Conservation (phyloP, 2,797 vertebrate species). For the Scleropages formosus region DNA sequence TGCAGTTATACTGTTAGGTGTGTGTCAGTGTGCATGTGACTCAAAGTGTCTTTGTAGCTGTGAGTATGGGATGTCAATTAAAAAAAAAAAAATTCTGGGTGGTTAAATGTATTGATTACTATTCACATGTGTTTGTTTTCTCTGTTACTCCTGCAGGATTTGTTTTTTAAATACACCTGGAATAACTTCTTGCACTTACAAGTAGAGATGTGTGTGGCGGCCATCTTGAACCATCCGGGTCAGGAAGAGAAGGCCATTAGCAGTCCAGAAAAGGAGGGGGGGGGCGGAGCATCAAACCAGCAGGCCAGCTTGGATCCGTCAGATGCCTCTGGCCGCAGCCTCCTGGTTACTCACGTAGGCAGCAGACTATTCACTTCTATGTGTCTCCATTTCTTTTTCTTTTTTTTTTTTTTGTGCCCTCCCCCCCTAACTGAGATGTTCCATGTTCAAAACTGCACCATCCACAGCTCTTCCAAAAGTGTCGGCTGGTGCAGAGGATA, state of each 20-base stretch:
- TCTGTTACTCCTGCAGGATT: constrained; percentile 70
- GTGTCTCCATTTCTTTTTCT: constrained; percentile 10
- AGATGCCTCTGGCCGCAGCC: constrained; percentile 56
- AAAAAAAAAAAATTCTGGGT: no score
- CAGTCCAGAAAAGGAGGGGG: constrained; percentile 51
- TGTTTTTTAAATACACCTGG: constrained; percentile 98
- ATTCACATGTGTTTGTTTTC: no score
- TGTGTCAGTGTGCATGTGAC: no score
- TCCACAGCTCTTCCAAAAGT: constrained; percentile 89
- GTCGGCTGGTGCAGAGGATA: constrained; percentile 90
- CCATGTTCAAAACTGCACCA: constrained; percentile 27
- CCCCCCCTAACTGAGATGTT: not conserved
- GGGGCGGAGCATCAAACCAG: constrained; percentile 37
- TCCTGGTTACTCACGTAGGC: constrained; percentile 86
- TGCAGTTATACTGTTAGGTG: no score
- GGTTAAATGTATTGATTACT: no score
- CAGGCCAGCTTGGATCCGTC: constrained; percentile 46
- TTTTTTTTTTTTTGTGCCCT: not conserved
- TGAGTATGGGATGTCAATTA: no score
- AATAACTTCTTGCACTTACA: constrained; percentile 99
- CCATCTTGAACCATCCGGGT: constrained; percentile 82
- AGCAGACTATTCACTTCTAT: not conserved
- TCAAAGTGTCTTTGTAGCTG: no score
- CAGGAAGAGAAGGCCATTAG: constrained; percentile 59
- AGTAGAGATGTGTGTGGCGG: constrained; percentile 92